phyloP scores from a whole-genome alignment of 2,797 vertebrate species.

The Borostomias antarcticus region DNA sequence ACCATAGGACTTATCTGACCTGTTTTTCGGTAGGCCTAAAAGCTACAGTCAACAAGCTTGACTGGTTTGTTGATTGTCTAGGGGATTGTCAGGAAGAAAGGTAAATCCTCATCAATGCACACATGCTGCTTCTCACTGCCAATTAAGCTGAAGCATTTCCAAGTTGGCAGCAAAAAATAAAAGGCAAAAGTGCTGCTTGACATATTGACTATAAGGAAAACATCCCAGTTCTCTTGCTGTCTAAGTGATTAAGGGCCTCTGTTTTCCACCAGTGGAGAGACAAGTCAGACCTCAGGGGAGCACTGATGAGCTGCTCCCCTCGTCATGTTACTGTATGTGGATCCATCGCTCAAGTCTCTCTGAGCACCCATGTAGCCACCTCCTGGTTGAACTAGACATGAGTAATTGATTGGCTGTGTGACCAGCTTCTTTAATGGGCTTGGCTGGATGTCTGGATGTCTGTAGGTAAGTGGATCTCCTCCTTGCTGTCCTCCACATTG shows the following conservation, averaged over 20 bases:
- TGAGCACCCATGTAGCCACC: neutral
- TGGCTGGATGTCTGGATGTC: slow-evolving; percentile 4
- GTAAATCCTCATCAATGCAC: too few relatives aligned
- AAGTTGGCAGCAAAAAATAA: slow-evolving; percentile 26
- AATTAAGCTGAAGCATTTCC: slow-evolving; percentile 54
- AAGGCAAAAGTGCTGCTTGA: neutral
- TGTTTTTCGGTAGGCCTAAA: neutral
- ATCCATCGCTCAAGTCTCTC: slow-evolving; percentile 33
- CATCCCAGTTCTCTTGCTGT: slow-evolving; percentile 14
- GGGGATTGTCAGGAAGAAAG: slow-evolving; percentile 39
- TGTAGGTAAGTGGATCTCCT: neutral
- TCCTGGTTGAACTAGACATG: slow-evolving; percentile 16
- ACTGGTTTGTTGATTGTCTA: slow-evolving; percentile 22
- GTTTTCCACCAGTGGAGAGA: slow-evolving; percentile 28
- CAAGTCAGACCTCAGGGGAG: slow-evolving; percentile 22
- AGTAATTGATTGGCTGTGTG: slow-evolving; percentile 27
- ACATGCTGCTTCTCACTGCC: slow-evolving; percentile 26
- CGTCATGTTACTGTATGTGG: slow-evolving; percentile 20
- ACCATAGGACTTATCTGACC: too few relatives aligned
- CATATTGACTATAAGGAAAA: neutral
- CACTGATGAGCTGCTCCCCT: slow-evolving; percentile 22
- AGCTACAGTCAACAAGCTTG: neutral
- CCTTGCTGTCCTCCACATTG: slow-evolving; percentile 15
- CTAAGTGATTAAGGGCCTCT: slow-evolving; percentile 29
- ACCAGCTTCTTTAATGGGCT: slow-evolving; percentile 26